These are phyloP conservation scores for Hippopotamyrus pictus DNA, from an alignment of 2,797 vertebrate species.

Conservation along the genomic window DNA sequence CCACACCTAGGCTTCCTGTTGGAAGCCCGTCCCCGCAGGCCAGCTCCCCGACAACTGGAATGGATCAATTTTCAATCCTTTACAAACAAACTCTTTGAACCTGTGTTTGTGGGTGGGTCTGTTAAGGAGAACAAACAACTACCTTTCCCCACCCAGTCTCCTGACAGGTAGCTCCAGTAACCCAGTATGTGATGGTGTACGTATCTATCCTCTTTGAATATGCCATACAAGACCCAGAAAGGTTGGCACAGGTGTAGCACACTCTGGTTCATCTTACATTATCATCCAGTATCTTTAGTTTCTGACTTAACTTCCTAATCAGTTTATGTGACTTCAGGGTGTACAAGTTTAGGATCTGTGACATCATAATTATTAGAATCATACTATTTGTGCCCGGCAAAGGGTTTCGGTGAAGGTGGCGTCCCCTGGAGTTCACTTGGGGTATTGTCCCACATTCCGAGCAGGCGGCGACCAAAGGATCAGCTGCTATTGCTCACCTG, in stretches of 20 bases:
- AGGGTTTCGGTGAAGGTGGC: not conserved
- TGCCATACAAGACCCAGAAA: not conserved
- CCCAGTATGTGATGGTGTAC: not conserved
- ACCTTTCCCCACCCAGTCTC: not conserved
- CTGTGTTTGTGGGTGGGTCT: not conserved
- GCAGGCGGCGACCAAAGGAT: not conserved
- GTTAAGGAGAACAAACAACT: not conserved
- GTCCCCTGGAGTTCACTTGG: not conserved
- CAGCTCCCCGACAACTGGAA: not conserved
- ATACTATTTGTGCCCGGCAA: not conserved
- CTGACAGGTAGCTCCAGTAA: not conserved
- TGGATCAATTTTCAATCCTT: not conserved
- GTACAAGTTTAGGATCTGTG: not conserved
- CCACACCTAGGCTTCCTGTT: not conserved
- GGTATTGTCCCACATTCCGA: not conserved
- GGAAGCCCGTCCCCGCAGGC: not conserved
- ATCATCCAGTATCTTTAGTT: not conserved
- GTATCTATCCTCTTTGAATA: not conserved
- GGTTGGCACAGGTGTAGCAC: not conserved
- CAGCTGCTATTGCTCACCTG: not conserved
- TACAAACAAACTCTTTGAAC: conserved; percentile 5
- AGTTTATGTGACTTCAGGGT: not conserved
- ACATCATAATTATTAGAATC: not conserved
- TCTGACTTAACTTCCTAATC: not conserved
- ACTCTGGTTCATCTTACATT: not conserved